Evolutionary conservation across 2,797 vertebrate species (phyloP), one percentile per base, ranked within the genome.

Genomic region (Coluber constrictor): DNA sequence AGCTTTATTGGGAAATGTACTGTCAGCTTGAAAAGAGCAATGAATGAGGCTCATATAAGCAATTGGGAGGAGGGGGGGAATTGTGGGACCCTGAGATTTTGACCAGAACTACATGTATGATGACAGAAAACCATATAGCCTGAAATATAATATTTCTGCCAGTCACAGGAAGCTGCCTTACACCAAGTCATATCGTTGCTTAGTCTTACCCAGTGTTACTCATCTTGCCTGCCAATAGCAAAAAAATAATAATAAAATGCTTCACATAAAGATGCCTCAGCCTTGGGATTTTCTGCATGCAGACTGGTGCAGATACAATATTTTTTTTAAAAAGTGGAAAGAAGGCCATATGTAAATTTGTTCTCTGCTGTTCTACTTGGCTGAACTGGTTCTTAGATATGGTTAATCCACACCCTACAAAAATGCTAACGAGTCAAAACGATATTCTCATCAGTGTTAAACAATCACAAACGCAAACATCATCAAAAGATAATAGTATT

Each of bases 371-470:
- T 74, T 37, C 70, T 74, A 74, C n/a, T 74, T 37, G 70, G 20
- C 10, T 83, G 43, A 83, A 47, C 98, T 0, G 98, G 98, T 29
- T 97, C 98, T 97, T 97, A 97, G 7, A 99, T 99, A 47, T 99
- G 98, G 0, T 98, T 99, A n/a, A 98, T 99, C 66, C 99, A 99
- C 0, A 98, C 98, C 94, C 12, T 99, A 98, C 94, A 98, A 98
- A 94, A 99, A 98, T 1, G 98, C 98, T 0, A 95, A 99, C 47
- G 99, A 99, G 97, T 99, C 98, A 0, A 98, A 99, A 74, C 1
- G 0, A 99, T 98, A 0, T 98, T 98, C 0, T 94, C 98, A 0
- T 93, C 96, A 83, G 20, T 25, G 1, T 43, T 47, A 79, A 79
- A 43, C 37, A 12, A 12, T 47, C 74, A 47, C 43, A 47, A 47